Base-by-base conservation (phyloP, 2,888 invertebrate species). In the Synergus laeviventris region DNA sequence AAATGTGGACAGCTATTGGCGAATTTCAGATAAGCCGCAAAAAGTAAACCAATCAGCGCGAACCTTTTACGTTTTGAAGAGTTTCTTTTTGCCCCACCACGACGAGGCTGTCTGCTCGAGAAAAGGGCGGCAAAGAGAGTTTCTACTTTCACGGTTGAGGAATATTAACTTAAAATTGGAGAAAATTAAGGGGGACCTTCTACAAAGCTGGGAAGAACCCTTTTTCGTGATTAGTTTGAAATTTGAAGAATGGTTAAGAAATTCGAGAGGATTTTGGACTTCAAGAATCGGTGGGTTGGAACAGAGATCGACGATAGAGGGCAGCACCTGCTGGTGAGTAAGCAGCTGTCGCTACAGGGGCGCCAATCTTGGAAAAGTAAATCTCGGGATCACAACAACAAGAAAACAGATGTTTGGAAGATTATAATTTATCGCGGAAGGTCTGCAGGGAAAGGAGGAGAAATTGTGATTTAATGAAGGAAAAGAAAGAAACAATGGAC, bases 11-110 rank as follows among this genome's bases (percentile, higher is more conserved):
- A 87, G 83, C 89, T 84, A 93, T 93, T 93, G 93, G 93, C 87
- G 87, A 87, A 90, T 90, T 93, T 93, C 91, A 91, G 93, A 93
- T 91, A 91, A 92, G 91, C 92, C 93, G 93, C 93, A 92, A 91
- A 92, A 92, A 92, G 88, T 90, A 87, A 86, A 88, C 93, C 93
- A 93, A 93, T 93, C 90, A 87, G 83, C 84, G 83, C 79, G 81
- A 82, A 86, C 85, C 87, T 89, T 90, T 89, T 91, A 90, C 90
- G 87, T 91, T 92, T 92, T 91, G 91, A 91, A 91, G 91, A 91
- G 91, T 91, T 92, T 92, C 92, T 92, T 92, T 92, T 91, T 89
- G 88, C 90, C 87, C 87, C 87, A 88, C 82, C 80, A 78, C 79
- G 84, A 80, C 81, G 77, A 81, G 84, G 81, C 85, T 85, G 85